phyloP scores from a whole-genome alignment of 2,797 vertebrate genomes.

The Melanotaenia maccullochi region DNA sequence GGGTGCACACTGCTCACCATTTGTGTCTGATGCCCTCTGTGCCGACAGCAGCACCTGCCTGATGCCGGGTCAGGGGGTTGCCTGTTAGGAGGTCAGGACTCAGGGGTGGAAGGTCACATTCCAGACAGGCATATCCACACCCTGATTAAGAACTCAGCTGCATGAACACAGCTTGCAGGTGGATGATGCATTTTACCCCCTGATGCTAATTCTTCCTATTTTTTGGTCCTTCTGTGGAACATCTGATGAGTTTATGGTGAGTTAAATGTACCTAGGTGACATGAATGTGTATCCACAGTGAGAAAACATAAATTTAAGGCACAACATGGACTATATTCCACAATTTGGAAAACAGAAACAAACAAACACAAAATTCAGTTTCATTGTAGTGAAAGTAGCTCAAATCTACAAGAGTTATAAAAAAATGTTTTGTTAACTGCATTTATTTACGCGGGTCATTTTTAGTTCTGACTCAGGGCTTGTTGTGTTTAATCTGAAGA shows the following conservation, averaged over 20 bases:
- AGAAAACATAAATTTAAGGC: background rate
- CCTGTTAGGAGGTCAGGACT: slow-evolving; percentile 65
- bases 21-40: slow-evolving; percentile 65
- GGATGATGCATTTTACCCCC: slow-evolving; percentile 48
- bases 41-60: slow-evolving; percentile 73
- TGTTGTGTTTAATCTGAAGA: background rate
- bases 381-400: background rate
- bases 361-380: background rate
- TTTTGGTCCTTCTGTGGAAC: background rate
- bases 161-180: slow-evolving; percentile 65
- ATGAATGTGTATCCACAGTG: background rate
- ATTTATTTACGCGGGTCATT: no score
- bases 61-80: slow-evolving; percentile 63
- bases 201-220: background rate
- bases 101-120: slow-evolving; percentile 72
- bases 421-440: no score
- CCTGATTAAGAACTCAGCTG: slow-evolving; percentile 78
- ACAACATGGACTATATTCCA: background rate
- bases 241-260: background rate
- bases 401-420: background rate
- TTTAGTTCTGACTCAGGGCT: slow-evolving; percentile 15
- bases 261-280: background rate
- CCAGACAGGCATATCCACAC: slow-evolving; percentile 69
- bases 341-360: background rate
- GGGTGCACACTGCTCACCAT: slow-evolving; percentile 54